Base-by-base conservation (phyloP, 2,888 invertebrate species). In the Synergus itoensis region DNA sequence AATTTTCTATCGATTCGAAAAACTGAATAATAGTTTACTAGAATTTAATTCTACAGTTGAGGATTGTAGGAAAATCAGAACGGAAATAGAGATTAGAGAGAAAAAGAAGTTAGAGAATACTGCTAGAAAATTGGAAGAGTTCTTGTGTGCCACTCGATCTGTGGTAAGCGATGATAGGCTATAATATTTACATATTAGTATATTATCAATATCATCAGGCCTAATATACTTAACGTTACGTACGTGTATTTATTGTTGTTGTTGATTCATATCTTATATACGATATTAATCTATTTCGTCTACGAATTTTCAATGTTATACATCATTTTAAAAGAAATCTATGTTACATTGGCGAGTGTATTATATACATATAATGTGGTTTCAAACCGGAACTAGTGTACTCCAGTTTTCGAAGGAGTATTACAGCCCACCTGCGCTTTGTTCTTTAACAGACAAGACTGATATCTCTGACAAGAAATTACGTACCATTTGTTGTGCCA, bases 221-320 rank as follows among this genome's bases (percentile, higher is more conserved):
- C 91, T 91, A 91, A 91, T 91, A 90, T 91, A 90, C 90, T 91
- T 91, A 90, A 89, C 88, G 90, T 90, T 91, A 88, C 84, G 84
- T 88, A 89, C 86, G 87, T 91, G 88, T 90, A 90, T 87, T 88
- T 90, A 88, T 91, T 91, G 90, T 90, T 91, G 89, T 89, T 90
- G 87, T 83, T 86, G 84, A 89, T 88, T 90, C 89, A 89, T 89
- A 88, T 89, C 89, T 88, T 88, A 86, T 84, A 84, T 84, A 86
- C 84, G 65, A 80, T 79, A 86, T 88, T 87, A 83, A 84, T 87
- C 84, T 88, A 88, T 89, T 89, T 88, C 88, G 86, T 89, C 88
- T 88, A 88, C 87, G 85, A 83, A 88, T 89, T 89, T 89, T 89
- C 84, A 87, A 89, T 90, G 88, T 89, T 89, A 86, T 75, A 81